These are phyloP conservation scores for Murina feae DNA, from an alignment of 2,113 vertebrate species.

Conservation along the genomic window DNA sequence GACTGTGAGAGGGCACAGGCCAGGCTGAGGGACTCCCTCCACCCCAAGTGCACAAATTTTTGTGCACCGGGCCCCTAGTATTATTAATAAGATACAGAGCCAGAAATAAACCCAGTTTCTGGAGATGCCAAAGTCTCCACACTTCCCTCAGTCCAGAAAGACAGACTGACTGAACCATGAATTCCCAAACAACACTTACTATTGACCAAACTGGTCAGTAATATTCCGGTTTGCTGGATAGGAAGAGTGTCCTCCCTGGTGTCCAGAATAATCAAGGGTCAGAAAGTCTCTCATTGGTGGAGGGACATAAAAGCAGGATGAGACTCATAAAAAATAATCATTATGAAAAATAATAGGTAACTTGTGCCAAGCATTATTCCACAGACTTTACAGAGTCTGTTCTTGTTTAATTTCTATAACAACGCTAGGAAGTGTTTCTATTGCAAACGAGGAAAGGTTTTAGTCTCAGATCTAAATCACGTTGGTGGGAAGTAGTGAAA, in stretches of 20 bases:
- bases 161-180: background rate
- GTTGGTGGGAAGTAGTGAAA: background rate
- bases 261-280: background rate
- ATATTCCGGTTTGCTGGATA: background rate
- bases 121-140: background rate
- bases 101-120: background rate
- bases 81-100: background rate
- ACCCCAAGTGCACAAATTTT: no score
- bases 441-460: background rate
- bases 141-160: background rate
- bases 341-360: background rate
- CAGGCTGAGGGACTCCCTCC: no score
- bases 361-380: background rate
- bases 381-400: background rate
- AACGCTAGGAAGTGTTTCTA: background rate
- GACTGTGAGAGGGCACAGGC: no score
- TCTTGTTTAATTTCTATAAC: conserved; percentile 21
- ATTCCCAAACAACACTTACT: background rate
- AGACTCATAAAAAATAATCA: background rate
- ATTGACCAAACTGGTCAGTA: background rate
- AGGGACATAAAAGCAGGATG: background rate
- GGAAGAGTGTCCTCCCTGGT: background rate
- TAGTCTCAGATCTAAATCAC: background rate
- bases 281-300: background rate
- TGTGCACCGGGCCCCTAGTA: no score